A percentile compares a stretch with the other conserved stretches of the same genome.
These are phyloP conservation scores for Osmoderma eremita DNA, from an alignment of 2,888 invertebrate genomes.

Conservation along the genomic window DNA sequence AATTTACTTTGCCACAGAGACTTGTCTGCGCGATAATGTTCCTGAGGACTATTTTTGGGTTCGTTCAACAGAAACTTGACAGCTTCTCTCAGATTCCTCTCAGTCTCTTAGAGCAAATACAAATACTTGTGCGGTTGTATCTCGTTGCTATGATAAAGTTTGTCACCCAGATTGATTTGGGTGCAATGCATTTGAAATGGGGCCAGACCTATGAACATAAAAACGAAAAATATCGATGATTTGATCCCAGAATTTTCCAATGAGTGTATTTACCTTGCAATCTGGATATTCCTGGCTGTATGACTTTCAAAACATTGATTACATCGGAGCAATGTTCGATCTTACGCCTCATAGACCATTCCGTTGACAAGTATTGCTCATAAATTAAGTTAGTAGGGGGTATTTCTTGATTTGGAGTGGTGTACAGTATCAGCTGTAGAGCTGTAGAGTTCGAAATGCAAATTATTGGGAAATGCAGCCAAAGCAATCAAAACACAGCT, in stretches of 20 bases:
- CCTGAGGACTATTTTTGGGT: slow-evolving; percentile 69
- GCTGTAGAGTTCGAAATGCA: too few species aligned
- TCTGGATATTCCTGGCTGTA: slow-evolving; percentile 78
- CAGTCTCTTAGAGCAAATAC: slow-evolving; percentile 68
- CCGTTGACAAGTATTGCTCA: slow-evolving; percentile 51
- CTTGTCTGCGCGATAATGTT: slow-evolving; percentile 33
- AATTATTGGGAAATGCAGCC: too few species aligned
- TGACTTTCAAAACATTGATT: slow-evolving; percentile 70
- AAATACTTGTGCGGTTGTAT: slow-evolving; percentile 68
- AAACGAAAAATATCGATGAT: background rate
- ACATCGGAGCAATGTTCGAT: slow-evolving; percentile 74
- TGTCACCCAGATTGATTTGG: slow-evolving; percentile 72
- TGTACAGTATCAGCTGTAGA: too few species aligned
- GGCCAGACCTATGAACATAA: slow-evolving; percentile 70
- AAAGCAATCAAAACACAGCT: too few species aligned
- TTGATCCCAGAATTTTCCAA: background rate
- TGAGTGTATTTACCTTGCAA: slow-evolving; percentile 67
- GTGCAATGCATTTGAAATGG: slow-evolving; percentile 80
- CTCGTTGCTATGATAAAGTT: slow-evolving; percentile 70
- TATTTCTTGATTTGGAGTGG: too few species aligned
- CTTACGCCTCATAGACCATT: slow-evolving; percentile 69
- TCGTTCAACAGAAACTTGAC: slow-evolving; percentile 76
- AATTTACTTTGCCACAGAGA: slow-evolving; percentile 30
- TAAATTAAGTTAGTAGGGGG: too few species aligned
- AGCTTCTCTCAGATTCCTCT: slow-evolving; percentile 70